Base-by-base conservation (phyloP, 2,797 vertebrate species). In the Sebastes vulpes region DNA sequence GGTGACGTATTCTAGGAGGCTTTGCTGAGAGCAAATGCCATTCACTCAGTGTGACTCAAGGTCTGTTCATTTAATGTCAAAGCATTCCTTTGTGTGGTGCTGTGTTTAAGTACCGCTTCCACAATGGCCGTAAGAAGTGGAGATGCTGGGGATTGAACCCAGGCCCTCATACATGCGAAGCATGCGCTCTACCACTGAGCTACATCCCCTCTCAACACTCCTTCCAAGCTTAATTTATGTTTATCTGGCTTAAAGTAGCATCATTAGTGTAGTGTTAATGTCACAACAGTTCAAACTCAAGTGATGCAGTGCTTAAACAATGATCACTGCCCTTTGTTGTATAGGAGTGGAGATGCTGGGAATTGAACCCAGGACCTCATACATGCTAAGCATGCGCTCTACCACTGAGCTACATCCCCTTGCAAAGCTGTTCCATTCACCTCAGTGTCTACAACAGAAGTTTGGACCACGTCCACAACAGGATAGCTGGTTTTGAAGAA, bases 321-420 rank as follows among this genome's bases (percentile, higher is more conserved):
- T 48, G 38, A 42, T 42, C 14, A 16, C 38, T 42, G 14, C 38
- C 35, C 35, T 38, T 38, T 6, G 38, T 16, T 42, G 5, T 42
- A 42, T 42, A 42, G 5, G 3, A 3, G 0, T 57, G 10, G 66
- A 74, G 71, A 70, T 60, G 48, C 54, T 81, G 48, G 54, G 63
- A 75, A 77, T 75, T 70, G 66, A 90, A 78, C 67, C 63, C 72
- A 72, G 58, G 67, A 59, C 78, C 38, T 79, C 69, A 71, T 77
- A 77, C 78, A 88, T 88, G 78, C 67, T 0, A 77, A 89, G 84
- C 84, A 87, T 69, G 52, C 71, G 31, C 90, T 89, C 86, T 87
- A 81, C 86, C 84, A 86, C 81, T 88, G 89, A 93, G 87, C 89
- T 91, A 85, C 83, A 91, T 85, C 81, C 89, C 82, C 78, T 42